Conservation (phyloP, 2,797 vertebrate species). For the Acipenser transmontanus region DNA sequence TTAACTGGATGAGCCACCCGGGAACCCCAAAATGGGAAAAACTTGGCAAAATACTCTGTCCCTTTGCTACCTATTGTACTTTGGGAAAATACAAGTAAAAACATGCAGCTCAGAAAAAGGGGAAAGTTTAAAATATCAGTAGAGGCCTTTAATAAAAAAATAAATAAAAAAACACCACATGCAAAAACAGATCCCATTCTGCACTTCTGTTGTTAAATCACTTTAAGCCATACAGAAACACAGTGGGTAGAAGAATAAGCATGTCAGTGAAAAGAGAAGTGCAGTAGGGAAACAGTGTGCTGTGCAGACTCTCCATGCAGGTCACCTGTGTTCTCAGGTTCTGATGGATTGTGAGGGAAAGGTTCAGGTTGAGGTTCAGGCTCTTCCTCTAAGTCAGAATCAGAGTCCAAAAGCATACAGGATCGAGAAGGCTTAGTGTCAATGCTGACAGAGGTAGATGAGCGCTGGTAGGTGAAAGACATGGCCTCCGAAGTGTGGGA, state of each 20-base stretch:
- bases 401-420: constrained; percentile 65
- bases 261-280: neutral
- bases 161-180: no score
- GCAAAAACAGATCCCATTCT: no score
- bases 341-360: constrained; percentile 53
- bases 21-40: no score
- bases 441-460: constrained; percentile 87
- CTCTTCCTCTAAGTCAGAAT: constrained; percentile 58
- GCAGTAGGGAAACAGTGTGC: neutral
- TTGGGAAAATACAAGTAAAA: no score
- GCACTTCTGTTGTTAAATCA: no score
- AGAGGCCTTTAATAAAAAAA: no score
- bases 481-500: constrained; percentile 88
- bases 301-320: constrained; percentile 33
- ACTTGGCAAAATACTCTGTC: no score
- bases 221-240: neutral
- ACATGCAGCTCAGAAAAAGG: no score
- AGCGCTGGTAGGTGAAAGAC: constrained; percentile 94
- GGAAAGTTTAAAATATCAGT: no score
- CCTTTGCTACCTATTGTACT: no score
- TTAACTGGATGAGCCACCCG: no score
- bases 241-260: neutral
- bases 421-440: constrained; percentile 80
- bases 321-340: constrained; percentile 70
- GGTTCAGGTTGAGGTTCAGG: constrained; percentile 67